Conservation (phyloP, 2,888 invertebrate species). For the Lysandra bellargus region DNA sequence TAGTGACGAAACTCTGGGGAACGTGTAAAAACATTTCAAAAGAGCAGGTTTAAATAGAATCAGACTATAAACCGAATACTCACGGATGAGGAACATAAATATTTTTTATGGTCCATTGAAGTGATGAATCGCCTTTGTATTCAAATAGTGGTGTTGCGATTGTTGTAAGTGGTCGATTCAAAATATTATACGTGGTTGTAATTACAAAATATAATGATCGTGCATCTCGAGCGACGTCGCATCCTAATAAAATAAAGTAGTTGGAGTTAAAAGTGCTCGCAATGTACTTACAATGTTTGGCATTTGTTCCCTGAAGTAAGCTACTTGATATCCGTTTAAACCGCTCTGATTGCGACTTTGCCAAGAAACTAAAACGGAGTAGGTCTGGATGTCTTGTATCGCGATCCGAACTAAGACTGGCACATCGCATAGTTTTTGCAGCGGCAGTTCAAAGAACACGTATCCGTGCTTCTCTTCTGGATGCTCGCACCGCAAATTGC, state of each 20-base stretch:
- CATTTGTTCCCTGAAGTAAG: conserved; percentile 84
- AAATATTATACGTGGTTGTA: conserved; percentile 42
- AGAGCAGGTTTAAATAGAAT: conserved; percentile 71
- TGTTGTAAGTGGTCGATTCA: conserved; percentile 47
- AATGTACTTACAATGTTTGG: conserved; percentile 75
- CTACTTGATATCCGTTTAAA: conserved; percentile 91
- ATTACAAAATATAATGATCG: conserved; percentile 54
- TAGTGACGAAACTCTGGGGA: conserved; percentile 19
- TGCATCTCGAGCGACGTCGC: conserved; percentile 24
- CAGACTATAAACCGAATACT: conserved; percentile 62
- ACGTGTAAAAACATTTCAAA: conserved; percentile 19
- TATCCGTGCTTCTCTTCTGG: conserved; percentile 89
- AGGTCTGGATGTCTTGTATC: conserved; percentile 93
- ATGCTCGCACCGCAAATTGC: conserved; percentile 88
- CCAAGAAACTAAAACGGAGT: conserved; percentile 93
- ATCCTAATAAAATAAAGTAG: conserved; percentile 27
- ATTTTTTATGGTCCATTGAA: conserved; percentile 80
- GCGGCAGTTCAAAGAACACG: conserved; percentile 88
- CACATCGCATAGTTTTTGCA: conserved; percentile 91
- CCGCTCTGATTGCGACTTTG: conserved; percentile 93
- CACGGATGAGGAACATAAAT: conserved; percentile 74
- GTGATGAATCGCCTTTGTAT: conserved; percentile 78
- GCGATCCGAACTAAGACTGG: conserved; percentile 91
- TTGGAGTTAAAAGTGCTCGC: conserved; percentile 30
- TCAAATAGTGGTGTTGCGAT: conserved; percentile 75